Conservation (phyloP, 2,888 invertebrate genomes). For the Caenorhabditis sp. region DNA sequence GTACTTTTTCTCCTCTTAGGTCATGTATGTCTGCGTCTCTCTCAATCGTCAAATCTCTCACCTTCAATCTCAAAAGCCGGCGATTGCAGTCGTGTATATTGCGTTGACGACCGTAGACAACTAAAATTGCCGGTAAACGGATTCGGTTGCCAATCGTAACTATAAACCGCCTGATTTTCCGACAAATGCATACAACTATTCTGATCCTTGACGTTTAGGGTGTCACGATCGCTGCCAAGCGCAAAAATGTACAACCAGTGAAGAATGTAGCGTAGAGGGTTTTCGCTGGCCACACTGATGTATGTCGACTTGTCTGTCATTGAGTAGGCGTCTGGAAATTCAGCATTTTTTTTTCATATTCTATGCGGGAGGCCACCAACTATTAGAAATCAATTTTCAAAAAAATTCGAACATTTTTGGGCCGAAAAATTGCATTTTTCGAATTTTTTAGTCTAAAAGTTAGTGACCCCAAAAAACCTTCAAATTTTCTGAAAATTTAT, state of each 20-base stretch:
- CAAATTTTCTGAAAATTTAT: too few relatives aligned
- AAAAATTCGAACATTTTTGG: conserved; percentile 17
- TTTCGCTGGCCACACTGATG: conserved; percentile 28
- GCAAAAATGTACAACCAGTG: conserved; percentile 39
- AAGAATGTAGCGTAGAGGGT: conserved; percentile 21
- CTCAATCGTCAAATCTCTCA: too few relatives aligned
- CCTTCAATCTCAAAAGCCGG: conserved; percentile 63
- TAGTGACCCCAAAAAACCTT: too few relatives aligned
- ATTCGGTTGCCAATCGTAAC: conserved; percentile 61
- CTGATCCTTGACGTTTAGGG: conserved; percentile 44
- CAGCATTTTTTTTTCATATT: background rate
- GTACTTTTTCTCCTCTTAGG: too few relatives aligned
- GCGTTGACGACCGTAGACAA: conserved; percentile 55
- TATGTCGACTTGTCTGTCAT: conserved; percentile 32
- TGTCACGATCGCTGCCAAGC: conserved; percentile 39
- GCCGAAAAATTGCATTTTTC: too few relatives aligned
- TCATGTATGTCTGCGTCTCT: too few relatives aligned
- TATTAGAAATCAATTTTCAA: too few relatives aligned
- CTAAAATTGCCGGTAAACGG: conserved; percentile 37
- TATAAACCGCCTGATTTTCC: conserved; percentile 50
- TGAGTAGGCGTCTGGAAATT: conserved; percentile 9
- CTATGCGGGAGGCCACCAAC: too few relatives aligned
- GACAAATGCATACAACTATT: conserved; percentile 44
- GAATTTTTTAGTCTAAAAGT: too few relatives aligned
- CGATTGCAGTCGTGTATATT: conserved; percentile 45